Evolutionary conservation across 1,140 invertebrate species (phyloP).

Genomic region (Aricia agestis): DNA sequence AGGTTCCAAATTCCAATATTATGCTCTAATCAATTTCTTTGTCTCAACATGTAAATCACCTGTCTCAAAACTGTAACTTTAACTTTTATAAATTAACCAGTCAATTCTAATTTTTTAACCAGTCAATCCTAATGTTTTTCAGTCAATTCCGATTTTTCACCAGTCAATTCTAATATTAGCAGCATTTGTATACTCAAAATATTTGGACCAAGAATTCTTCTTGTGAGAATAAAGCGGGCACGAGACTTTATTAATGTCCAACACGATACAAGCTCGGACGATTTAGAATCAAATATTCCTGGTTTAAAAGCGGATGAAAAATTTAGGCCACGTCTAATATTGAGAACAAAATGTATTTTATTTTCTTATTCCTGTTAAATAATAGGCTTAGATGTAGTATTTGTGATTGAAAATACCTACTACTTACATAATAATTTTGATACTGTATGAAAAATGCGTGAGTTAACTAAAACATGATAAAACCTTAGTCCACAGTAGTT

Average conservation of each 20-base stretch:
- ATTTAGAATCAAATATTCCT: background rate
- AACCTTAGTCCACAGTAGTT: too few species aligned
- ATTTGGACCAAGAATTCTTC: background rate
- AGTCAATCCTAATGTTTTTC: too few species aligned
- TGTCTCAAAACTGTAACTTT: too few species aligned
- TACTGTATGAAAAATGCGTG: too few species aligned
- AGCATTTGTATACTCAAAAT: background rate
- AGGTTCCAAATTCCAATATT: too few species aligned
- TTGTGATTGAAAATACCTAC: too few species aligned
- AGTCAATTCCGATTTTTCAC: background rate
- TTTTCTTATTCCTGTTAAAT: background rate
- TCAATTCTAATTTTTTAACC: too few species aligned
- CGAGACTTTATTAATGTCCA: background rate
- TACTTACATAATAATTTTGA: too few species aligned
- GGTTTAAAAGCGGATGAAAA: constrained; percentile 1
- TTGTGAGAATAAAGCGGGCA: background rate
- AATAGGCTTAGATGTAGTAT: background rate
- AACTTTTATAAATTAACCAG: too few species aligned
- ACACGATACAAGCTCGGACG: background rate
- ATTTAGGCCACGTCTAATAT: background rate
- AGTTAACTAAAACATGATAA: too few species aligned
- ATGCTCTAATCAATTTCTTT: too few species aligned
- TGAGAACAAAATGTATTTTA: background rate
- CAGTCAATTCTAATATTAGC: background rate
- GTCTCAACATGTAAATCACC: too few species aligned